Conservation (phyloP, 2,797 vertebrate species). For the Pempheris klunzingeri region DNA sequence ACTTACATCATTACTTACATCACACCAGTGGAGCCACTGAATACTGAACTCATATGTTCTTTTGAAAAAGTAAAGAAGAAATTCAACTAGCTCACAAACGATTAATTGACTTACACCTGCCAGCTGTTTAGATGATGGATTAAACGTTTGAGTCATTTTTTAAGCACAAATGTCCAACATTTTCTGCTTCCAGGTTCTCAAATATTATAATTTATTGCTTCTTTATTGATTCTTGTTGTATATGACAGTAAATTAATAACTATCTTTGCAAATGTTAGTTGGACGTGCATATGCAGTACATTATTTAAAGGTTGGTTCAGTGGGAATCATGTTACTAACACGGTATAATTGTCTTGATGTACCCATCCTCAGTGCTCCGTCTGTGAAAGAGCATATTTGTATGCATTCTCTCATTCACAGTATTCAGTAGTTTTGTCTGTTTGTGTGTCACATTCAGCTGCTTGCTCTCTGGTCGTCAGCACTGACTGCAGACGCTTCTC, state of each 20-base stretch:
- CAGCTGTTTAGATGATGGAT: background rate
- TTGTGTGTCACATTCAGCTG: constrained; percentile 71
- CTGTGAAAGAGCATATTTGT: constrained; percentile 12
- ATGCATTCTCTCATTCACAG: constrained; percentile 16
- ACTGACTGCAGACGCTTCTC: constrained; percentile 31
- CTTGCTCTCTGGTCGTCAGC: constrained; percentile 65
- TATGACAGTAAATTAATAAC: background rate
- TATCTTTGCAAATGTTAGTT: background rate
- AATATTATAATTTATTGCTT: background rate
- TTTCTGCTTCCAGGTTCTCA: background rate
- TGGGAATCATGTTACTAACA: background rate
- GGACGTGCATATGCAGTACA: background rate
- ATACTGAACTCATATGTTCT: background rate
- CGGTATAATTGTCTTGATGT: background rate
- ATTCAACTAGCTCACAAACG: background rate
- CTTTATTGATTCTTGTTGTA: background rate
- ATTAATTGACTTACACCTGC: background rate
- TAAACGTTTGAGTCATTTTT: too few species aligned
- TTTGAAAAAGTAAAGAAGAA: background rate
- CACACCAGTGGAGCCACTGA: background rate
- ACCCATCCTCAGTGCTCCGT: background rate
- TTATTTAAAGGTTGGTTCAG: background rate
- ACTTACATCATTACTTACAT: constrained; percentile 1
- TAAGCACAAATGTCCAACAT: background rate
- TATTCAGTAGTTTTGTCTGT: constrained; percentile 19